Percentiles rank a stretch among this genome's conserved stretches.
Evolutionary conservation across 2,113 vertebrate species (phyloP).

Genomic region (Equus quagga): DNA sequence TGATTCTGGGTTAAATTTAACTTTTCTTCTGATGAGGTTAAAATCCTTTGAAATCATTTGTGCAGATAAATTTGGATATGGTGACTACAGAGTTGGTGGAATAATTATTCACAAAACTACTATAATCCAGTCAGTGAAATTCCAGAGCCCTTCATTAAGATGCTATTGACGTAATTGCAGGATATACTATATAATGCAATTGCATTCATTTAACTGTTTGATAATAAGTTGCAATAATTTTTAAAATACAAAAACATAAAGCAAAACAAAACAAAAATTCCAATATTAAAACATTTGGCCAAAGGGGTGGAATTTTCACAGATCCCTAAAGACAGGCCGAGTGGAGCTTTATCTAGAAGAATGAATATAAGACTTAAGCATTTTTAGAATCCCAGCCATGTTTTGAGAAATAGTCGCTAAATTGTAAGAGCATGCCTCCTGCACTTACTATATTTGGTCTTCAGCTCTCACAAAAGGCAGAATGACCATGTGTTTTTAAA

Average conservation of each 20-base stretch:
- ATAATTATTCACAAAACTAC: conserved; percentile 66
- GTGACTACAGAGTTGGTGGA: not conserved
- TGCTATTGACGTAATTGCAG: not conserved
- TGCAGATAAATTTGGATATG: conserved; percentile 38
- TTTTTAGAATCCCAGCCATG: conserved; percentile 50
- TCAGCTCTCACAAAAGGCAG: conserved; percentile 37
- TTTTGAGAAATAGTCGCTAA: conserved; percentile 65
- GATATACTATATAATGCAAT: not conserved
- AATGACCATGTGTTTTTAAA: conserved; percentile 62
- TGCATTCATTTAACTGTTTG: not conserved
- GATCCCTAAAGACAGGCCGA: conserved; percentile 10
- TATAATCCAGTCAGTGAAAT: conserved; percentile 37
- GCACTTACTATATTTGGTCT: conserved; percentile 67
- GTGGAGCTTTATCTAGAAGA: conserved; percentile 34
- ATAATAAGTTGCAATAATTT: not conserved
- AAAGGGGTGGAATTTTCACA: conserved; percentile 49
- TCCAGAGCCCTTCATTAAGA: conserved; percentile 65
- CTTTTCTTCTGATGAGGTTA: conserved; percentile 28
- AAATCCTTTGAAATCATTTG: conserved; percentile 56
- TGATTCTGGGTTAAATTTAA: not conserved
- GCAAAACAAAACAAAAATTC: conserved; percentile 64
- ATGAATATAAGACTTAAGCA: conserved; percentile 40
- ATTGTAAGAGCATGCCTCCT: conserved; percentile 71
- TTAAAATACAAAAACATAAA: not conserved
- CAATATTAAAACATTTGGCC: conserved; percentile 27